Evolutionary conservation across 2,888 invertebrate genomes (phyloP).

Genomic region (Smittia aterrima): DNA sequence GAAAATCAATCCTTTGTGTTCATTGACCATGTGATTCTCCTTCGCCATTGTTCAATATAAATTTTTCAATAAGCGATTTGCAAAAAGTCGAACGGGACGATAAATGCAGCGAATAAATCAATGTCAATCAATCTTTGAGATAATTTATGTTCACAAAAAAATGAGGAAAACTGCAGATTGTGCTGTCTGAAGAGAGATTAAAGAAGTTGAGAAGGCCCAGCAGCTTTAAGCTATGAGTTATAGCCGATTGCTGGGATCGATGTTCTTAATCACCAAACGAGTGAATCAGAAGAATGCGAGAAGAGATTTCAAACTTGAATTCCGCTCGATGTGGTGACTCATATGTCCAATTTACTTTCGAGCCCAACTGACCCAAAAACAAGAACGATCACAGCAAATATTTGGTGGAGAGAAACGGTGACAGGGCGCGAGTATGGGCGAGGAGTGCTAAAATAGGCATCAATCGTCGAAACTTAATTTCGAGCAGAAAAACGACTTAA

Average conservation of each 20-base stretch:
- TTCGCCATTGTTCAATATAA: background rate
- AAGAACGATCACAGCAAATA: background rate
- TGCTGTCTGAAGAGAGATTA: background rate
- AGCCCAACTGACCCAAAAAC: background rate
- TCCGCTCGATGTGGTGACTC: background rate
- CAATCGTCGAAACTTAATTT: background rate
- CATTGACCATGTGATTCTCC: constrained; percentile 9
- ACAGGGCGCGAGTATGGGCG: background rate
- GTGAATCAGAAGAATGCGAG: background rate
- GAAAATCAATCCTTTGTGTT: constrained; percentile 6
- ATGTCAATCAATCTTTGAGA: constrained; percentile 27
- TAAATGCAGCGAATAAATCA: constrained; percentile 12
- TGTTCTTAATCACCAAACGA: background rate
- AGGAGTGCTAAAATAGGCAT: background rate
- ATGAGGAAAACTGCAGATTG: background rate
- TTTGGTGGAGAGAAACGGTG: background rate
- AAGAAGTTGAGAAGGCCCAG: background rate
- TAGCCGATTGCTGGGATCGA: background rate
- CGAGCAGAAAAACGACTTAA: background rate
- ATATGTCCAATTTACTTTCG: background rate
- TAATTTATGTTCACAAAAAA: background rate
- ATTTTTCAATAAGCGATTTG: constrained; percentile 8
- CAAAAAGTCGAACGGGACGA: background rate
- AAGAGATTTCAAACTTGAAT: background rate
- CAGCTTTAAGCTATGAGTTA: background rate